Conservation (phyloP, 1,140 invertebrate genomes). For the Caenorhabditis briggsae region DNA sequence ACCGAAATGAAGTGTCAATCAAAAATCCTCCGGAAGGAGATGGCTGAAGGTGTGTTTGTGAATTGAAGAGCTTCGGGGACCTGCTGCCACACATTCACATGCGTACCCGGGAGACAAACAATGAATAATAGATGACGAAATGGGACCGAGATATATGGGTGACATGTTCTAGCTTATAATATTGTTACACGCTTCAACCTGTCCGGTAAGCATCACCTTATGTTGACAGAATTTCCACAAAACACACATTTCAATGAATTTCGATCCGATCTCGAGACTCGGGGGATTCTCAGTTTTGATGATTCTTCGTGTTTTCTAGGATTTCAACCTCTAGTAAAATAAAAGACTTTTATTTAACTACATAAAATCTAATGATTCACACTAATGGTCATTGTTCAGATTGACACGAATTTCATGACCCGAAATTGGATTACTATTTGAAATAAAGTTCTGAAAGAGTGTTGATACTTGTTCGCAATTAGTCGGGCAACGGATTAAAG, state of each 20-base stretch:
- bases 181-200: constrained; percentile 43
- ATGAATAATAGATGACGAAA: constrained; percentile 56
- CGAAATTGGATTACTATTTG: neutral
- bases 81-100: constrained; percentile 47
- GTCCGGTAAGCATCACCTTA: constrained; percentile 31
- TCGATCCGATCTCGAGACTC: neutral
- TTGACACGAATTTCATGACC: constrained; percentile 23
- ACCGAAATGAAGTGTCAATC: constrained; percentile 56
- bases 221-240: constrained; percentile 17
- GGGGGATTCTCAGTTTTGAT: neutral
- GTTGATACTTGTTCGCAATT: neutral
- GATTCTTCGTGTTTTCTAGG: neutral
- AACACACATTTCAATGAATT: constrained; percentile 8
- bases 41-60: constrained; percentile 38
- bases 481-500: constrained; percentile 16
- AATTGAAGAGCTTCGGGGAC: constrained; percentile 47
- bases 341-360: too few relatives aligned
- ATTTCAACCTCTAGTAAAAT: neutral
- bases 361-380: neutral
- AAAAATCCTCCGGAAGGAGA: constrained; percentile 41
- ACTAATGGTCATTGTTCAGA: constrained; percentile 10
- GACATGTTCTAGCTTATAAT: constrained; percentile 55
- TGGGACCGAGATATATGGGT: constrained; percentile 49
- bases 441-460: constrained; percentile 4
- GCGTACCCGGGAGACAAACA: constrained; percentile 51